phyloP scores from a whole-genome alignment of 1,140 invertebrate species.

The Magallana angulata region DNA sequence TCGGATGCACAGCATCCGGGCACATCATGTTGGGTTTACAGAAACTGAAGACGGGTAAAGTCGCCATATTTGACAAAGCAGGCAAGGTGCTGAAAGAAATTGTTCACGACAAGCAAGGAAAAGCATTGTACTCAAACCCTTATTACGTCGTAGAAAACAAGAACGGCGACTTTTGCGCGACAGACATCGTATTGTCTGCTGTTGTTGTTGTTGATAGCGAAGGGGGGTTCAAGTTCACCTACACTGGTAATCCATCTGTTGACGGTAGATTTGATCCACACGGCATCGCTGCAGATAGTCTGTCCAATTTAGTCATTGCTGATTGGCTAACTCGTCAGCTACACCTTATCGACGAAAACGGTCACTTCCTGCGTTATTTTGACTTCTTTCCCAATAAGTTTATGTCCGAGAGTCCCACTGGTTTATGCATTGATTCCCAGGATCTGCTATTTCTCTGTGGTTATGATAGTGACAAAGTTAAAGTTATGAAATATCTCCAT shows the following conservation, averaged over 20 bases:
- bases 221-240: not conserved
- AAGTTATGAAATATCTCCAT: conserved; percentile 1
- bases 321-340: not conserved
- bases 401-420: not conserved
- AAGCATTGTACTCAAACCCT: not conserved
- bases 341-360: not conserved
- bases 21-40: not conserved
- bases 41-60: not conserved
- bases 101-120: not conserved
- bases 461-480: not conserved
- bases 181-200: not conserved
- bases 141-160: conserved; percentile 15
- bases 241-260: conserved; percentile 3
- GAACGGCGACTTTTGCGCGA: conserved; percentile 2
- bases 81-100: not conserved
- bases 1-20: not conserved
- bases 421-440: not conserved
- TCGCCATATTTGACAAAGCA: not conserved
- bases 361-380: not conserved
- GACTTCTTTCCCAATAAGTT: not conserved
- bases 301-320: conserved; percentile 9
- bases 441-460: not conserved
- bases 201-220: not conserved
- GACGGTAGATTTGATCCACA: not conserved
- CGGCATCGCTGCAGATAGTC: not conserved